These are phyloP conservation scores for Lasioglossum oenotherae DNA, from an alignment of 2,888 invertebrate genomes.

Conservation along the genomic window DNA sequence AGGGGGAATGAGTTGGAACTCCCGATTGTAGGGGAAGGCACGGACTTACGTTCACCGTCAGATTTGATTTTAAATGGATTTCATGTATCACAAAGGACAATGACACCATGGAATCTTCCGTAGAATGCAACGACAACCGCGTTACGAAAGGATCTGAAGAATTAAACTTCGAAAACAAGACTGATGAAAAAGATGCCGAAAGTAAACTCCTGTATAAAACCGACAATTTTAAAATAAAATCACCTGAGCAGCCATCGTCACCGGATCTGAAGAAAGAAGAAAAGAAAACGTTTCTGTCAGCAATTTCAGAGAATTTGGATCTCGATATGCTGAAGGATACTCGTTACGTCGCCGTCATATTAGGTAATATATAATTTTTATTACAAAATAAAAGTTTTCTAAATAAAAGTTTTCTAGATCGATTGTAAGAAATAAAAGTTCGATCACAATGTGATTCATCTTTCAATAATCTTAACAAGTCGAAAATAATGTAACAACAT, in stretches of 20 bases:
- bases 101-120: conserved; percentile 44
- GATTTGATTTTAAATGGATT: conserved; percentile 55
- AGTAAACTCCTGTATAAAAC: conserved; percentile 33
- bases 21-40: not conserved
- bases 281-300: conserved; percentile 29
- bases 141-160: not conserved
- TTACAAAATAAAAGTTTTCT: too few species aligned
- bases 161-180: conserved; percentile 12
- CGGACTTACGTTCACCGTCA: conserved; percentile 50
- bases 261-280: not conserved
- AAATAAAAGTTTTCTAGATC: too few species aligned
- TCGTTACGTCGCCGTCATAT: conserved; percentile 64
- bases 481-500: too few species aligned
- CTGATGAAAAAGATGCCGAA: conserved; percentile 9
- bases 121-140: conserved; percentile 22
- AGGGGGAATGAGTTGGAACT: too few species aligned
- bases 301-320: conserved; percentile 60
- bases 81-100: conserved; percentile 39
- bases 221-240: not conserved
- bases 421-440: too few species aligned
- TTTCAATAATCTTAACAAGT: too few species aligned
- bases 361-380: conserved; percentile 58
- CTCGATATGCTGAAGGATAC: conserved; percentile 66
- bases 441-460: too few species aligned
- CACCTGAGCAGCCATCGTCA: not conserved